phyloP scores from a whole-genome alignment of 2,888 invertebrate genomes.

The Germaria angustata region DNA sequence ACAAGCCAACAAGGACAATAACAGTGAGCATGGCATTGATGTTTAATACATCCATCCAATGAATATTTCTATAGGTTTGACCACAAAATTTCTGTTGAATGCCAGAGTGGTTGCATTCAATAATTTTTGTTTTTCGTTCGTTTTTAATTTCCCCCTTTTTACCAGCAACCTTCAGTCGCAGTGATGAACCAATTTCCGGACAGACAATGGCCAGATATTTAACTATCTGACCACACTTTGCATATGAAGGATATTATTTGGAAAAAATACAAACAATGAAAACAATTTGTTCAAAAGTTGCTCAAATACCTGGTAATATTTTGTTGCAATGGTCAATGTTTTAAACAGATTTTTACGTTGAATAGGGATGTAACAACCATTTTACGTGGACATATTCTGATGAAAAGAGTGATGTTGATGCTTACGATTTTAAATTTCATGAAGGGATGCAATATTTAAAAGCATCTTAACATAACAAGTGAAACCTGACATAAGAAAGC shows the following conservation, averaged over 20 bases:
- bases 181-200: background rate
- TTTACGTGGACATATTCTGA: background rate
- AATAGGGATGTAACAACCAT: no score
- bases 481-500: no score
- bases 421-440: background rate
- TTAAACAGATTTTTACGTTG: background rate
- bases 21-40: background rate
- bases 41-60: background rate
- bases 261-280: background rate
- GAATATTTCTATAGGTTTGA: conserved; percentile 17
- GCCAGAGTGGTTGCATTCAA: conserved; percentile 27
- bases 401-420: background rate
- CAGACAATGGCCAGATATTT: conserved; percentile 30
- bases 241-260: background rate
- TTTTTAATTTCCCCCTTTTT: conserved; percentile 37
- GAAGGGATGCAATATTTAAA: no score
- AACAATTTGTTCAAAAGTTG: background rate
- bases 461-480: no score
- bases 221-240: conserved; percentile 14
- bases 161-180: background rate
- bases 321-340: background rate
- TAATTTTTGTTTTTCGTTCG: conserved; percentile 18
- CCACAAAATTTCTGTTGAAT: conserved; percentile 44
- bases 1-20: background rate
- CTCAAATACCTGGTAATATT: conserved; percentile 4